Conservation (phyloP, 2,113 vertebrate genomes). For the Elephantulus edwardii region DNA sequence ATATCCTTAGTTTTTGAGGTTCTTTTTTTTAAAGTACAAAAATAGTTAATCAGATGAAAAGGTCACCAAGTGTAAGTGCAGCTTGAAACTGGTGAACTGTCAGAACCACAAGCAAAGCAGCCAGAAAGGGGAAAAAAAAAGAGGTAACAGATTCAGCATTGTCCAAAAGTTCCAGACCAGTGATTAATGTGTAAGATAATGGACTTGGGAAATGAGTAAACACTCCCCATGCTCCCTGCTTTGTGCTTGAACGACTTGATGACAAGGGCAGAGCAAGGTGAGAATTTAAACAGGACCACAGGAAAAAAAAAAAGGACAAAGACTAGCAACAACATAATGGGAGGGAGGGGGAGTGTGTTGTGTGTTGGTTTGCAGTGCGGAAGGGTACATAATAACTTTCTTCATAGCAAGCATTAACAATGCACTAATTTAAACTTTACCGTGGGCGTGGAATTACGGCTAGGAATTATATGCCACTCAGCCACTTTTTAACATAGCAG, state of each 20-base stretch:
- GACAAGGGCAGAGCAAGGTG: constrained; percentile 99
- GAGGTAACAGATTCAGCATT: constrained; percentile 96
- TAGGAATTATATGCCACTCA: constrained; percentile 32
- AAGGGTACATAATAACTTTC: constrained; percentile 43
- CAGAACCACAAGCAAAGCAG: constrained; percentile 83
- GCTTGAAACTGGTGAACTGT: constrained; percentile 83
- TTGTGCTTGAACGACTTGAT: constrained; percentile 99
- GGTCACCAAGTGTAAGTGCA: constrained; percentile 80
- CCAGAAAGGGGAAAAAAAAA: constrained; percentile 76
- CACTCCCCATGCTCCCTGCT: constrained; percentile 99
- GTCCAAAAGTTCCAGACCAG: constrained; percentile 98
- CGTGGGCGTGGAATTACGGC: background rate
- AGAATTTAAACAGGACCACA: constrained; percentile 97
- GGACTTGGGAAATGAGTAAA: constrained; percentile 99
- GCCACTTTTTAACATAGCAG: constrained; percentile 38
- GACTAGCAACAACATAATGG: constrained; percentile 80
- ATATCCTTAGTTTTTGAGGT: constrained; percentile 7
- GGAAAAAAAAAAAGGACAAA: constrained; percentile 88
- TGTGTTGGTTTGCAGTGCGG: constrained; percentile 70
- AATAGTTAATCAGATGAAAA: constrained; percentile 83
- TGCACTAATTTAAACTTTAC: background rate
- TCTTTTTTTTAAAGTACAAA: constrained; percentile 57
- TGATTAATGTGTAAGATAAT: constrained; percentile 99
- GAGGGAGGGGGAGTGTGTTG: constrained; percentile 86
- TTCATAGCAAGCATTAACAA: constrained; percentile 40